Conservation (phyloP, 2,113 vertebrate species). For the Corydoras maculifer region DNA sequence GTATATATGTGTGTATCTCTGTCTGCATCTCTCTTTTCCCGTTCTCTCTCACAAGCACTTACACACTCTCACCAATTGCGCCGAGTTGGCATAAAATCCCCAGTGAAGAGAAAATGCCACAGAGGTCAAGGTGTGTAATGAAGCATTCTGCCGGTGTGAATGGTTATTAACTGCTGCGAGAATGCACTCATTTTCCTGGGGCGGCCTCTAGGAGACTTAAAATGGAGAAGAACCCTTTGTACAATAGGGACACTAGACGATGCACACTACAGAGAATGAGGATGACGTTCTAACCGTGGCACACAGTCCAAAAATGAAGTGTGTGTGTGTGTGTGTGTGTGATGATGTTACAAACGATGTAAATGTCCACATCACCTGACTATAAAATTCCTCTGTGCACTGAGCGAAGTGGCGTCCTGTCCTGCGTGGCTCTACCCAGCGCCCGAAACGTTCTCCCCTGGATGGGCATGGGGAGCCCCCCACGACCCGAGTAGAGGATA, state of each 20-base stretch:
- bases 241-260: conserved; percentile 11
- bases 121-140: conserved; percentile 51
- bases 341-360: no score
- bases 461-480: no score
- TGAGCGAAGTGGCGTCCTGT: no score
- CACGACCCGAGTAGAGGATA: no score
- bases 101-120: conserved; percentile 48
- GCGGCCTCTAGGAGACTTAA: conserved; percentile 18
- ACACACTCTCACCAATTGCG: conserved; percentile 8
- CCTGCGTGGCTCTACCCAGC: no score
- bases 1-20: no score
- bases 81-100: conserved; percentile 46
- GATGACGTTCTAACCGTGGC: conserved; percentile 12
- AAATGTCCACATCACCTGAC: no score
- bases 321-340: no score
- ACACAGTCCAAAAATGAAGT: conserved; percentile 21
- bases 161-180: conserved; percentile 50
- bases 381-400: no score
- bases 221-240: conserved; percentile 10
- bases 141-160: conserved; percentile 50
- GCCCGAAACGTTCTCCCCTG: no score
- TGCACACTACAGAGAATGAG: conserved; percentile 25
- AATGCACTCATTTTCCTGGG: conserved; percentile 33
- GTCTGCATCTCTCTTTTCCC: no score
- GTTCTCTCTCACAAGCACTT: no score